Base-by-base conservation (phyloP, 2,888 invertebrate species). In the Conus canariensis region DNA sequence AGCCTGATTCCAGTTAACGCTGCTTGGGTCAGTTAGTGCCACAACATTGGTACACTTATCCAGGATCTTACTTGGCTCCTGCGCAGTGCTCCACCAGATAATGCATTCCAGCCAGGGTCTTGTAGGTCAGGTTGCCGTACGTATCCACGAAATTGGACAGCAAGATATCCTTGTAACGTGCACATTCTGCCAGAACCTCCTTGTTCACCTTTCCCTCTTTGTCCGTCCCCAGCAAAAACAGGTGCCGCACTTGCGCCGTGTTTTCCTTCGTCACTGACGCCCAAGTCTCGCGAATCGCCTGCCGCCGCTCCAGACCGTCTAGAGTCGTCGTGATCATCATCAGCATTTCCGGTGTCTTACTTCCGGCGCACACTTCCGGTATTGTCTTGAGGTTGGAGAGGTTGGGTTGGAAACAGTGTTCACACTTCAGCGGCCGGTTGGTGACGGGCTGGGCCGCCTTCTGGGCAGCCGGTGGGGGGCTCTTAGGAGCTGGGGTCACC, bases 231-330 rank as follows among this genome's bases (percentile, higher is more conserved):
- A 93, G 45, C 9, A 93, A 25, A 85, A 93, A 93, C 45, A 90
- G 92, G 85, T 92, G 91, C 25, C 92, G 89, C 2, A 93, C 90
- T 12, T 91, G 85, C 25, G 89, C 88, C 16, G 90, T 91, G 58
- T 92, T 92, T 45, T 91, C 91, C 25, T 88, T 90, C 7, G 90
- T 74, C 19, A 85, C 22, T 14, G 85, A 90, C 9, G 91, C 86
- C 93, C 93, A 93, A 8, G 93, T 92, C 19, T 91, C 74, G 16
- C 93, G 67, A n/a, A 93, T 89, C 3, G 92, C 90, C 7, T 91
- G 82, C 16, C 93, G 83, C 14, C 87, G 22, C 2, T 74, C 74
- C 6, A 56, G 3, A 8, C 74, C 87, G n/a, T 87, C 74, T 10
- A 56, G 45, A n/a, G 87, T 19, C 22, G 64, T 74, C 10, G 74